Base-by-base conservation (phyloP, 1,140 invertebrate species). In the Rhynchophorus ferrugineus region DNA sequence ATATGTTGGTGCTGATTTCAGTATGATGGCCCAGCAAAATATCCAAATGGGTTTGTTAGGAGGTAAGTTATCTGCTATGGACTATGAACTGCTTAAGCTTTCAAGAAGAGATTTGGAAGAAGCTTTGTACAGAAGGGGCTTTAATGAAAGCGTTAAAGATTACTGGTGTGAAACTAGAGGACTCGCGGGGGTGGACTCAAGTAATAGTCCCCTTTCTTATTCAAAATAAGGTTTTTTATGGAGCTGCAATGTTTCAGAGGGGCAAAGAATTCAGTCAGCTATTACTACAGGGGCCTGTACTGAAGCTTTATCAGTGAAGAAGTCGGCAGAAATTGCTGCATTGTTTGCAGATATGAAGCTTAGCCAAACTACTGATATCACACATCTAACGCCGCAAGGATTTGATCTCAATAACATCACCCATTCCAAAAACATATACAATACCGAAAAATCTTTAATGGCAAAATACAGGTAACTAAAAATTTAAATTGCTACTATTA, bases 291-390 rank as follows among this genome's bases (percentile, higher is more conserved):
- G 47, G 68, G 78, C 22, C 69, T 81, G 21, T 75, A 78, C 39
- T 35, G 84, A 89, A 61, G 84, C 87, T 0, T 71, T 91, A 0
- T 86, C 86, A 19, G 85, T 89, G 6, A 91, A 91, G 67, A 91
- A 92, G 66, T 85, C 84, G 8, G 86, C 88, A 0, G 89, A 92
- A 69, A 90, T 90, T 55, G 88, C 88, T 0, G 88, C 88, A 0
- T 71, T 91, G 3, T 91, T 92, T 65, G 85, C 83, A 0, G 82
- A 85, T 63, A 77, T 85, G 29, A 75, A 79, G 29, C 68, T 78
- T 1, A 77, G 72, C 20, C 75, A 75, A 65, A 71, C 71, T 16
- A 76, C 71, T 0, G 75, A 74, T 60, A 64, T 66, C 16, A 61
- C 57, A 18, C 59, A 65, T 47, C 20, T 67, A 22, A 47, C 54